phyloP scores from a whole-genome alignment of 2,113 vertebrate species.

The Pollimyrus isidori region DNA sequence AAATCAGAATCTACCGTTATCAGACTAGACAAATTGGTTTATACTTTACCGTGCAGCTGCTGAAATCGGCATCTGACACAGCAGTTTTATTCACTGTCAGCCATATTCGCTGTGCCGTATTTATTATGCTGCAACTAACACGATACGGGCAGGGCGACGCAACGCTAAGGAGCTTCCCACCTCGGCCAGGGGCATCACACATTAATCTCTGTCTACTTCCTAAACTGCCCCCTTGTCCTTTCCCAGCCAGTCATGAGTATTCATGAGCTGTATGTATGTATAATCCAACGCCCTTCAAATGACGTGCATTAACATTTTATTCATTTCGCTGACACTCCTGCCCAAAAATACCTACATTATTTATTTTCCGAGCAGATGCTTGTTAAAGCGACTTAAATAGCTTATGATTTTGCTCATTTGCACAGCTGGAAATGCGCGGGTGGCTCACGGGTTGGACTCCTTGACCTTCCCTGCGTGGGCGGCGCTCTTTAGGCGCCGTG shows the following conservation, averaged over 20 bases:
- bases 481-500: neutral
- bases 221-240: neutral
- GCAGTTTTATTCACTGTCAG: neutral
- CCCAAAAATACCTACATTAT: neutral
- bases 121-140: neutral
- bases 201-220: neutral
- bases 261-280: neutral
- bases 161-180: neutral
- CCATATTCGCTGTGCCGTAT: neutral
- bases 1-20: neutral
- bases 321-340: neutral
- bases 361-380: conserved; percentile 4
- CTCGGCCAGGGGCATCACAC: neutral
- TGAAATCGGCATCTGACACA: neutral
- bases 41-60: neutral
- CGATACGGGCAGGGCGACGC: neutral
- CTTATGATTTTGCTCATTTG: neutral
- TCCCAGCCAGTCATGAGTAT: neutral
- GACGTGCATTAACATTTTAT: neutral
- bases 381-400: conserved; percentile 9
- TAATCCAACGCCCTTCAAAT: neutral
- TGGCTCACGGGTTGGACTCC: neutral
- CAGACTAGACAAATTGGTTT: neutral
- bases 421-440: neutral
- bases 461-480: neutral